Evolutionary conservation across 2,113 vertebrate genomes (phyloP), one percentile per base, ranked within the genome.

Genomic region (Athene cunicularia): DNA sequence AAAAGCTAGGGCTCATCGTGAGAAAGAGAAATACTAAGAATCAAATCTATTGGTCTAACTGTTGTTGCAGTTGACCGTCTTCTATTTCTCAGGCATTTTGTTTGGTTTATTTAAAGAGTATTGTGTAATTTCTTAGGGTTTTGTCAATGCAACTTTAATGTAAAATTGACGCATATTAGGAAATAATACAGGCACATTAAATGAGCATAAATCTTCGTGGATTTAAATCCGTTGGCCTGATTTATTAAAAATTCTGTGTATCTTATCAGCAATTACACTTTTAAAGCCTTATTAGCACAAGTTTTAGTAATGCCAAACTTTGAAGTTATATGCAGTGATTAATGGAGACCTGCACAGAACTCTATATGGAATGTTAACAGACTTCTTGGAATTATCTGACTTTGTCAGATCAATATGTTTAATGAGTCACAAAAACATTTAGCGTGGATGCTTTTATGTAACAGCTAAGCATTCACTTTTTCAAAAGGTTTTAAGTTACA

Each of bases 321-420:
- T 19, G 68, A 95, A 97, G 96, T 86, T 86, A 81, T 92, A 26
- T 76, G 84, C 85, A 55, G 7, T 96, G 96, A 96, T 96, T 95
- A 97, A 97, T 97, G 95, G 80, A 63, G 95, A 92, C 88, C 92
- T 88, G 87, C 93, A 82, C 18, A 94, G 95, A 77, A 81, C 72
- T 92, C 87, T 80, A 68, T 92, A 72, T 87, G 92, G 81, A 97
- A 96, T 93, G 97, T 85, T 98, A 96, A 97, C 97, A 92, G 86
- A 92, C 80, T 93, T 90, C 74, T 94, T 82, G 95, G 95, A 93
- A 95, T 96, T 96, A 95, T 96, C 95, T 97, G 87, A 53, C 72
- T 86, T 67, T 22, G 97, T 97, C 97, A 97, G 95, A 91, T 96
- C 82, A 79, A 4, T 96, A 75, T 97, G 82, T 95, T 97, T 97